phyloP scores from a whole-genome alignment of 2,113 vertebrate species.

The Lichenostomus cassidix region DNA sequence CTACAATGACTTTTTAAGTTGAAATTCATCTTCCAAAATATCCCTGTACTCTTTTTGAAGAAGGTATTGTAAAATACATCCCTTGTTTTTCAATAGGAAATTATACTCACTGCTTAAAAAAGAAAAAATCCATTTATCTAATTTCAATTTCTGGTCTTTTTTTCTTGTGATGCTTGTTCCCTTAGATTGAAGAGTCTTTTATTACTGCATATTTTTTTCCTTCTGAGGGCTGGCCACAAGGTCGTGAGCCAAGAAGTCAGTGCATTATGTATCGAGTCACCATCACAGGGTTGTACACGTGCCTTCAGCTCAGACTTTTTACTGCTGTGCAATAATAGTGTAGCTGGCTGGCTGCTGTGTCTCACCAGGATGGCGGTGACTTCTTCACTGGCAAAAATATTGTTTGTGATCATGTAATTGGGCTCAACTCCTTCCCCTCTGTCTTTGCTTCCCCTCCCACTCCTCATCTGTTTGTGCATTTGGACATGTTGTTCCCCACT shows the following conservation, averaged over 20 bases:
- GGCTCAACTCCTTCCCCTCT: neutral
- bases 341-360: neutral
- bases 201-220: neutral
- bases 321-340: neutral
- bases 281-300: fast-evolving
- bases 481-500: neutral
- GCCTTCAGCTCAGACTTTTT: neutral
- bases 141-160: neutral
- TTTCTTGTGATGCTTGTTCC: neutral
- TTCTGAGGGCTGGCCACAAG: neutral
- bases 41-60: neutral
- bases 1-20: neutral
- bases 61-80: neutral
- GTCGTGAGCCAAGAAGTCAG: neutral
- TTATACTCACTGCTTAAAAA: neutral
- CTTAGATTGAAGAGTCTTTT: neutral
- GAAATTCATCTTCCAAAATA: neutral
- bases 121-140: neutral
- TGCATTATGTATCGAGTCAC: neutral
- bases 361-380: neutral
- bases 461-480: constrained; percentile 33
- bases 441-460: constrained; percentile 24
- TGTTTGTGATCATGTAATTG: neutral
- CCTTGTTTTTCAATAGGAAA: neutral
- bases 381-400: constrained; percentile 16